A percentile compares a stretch with the other conserved stretches of the same genome.
Conservation (phyloP, 2,888 invertebrate genomes). For the Odontomyia ornata region DNA sequence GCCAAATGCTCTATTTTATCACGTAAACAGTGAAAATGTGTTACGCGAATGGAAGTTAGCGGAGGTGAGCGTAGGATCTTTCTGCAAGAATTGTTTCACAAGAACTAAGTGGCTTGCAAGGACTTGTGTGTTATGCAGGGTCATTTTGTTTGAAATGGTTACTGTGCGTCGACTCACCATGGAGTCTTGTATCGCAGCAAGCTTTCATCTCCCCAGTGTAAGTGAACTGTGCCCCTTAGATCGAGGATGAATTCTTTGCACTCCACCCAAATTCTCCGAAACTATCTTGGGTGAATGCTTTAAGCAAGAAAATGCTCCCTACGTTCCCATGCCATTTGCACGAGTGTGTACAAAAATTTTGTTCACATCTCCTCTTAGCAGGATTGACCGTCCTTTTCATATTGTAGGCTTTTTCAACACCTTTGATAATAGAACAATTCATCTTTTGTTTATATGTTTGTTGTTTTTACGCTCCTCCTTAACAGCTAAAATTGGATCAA, state of each 20-base stretch:
- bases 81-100: neutral
- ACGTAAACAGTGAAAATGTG: too few relatives aligned
- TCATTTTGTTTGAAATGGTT: neutral
- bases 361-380: neutral
- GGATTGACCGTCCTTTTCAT: neutral
- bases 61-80: too few relatives aligned
- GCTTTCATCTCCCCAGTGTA: neutral
- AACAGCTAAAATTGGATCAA: too few relatives aligned
- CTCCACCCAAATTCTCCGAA: neutral
- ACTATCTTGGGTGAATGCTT: too few relatives aligned
- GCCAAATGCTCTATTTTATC: neutral
- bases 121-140: neutral
- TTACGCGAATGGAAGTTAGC: too few relatives aligned
- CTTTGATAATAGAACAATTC: neutral
- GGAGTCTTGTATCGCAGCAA: neutral
- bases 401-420: neutral
- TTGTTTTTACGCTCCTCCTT: too few relatives aligned
- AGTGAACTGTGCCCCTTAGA: neutral
- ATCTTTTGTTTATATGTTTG: too few relatives aligned
- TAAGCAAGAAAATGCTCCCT: too few relatives aligned
- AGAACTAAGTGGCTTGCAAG: neutral
- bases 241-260: neutral
- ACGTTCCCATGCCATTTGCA: too few relatives aligned
- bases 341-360: neutral
- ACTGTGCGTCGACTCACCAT: slow-evolving; percentile 1